Conservation (phyloP, 2,113 vertebrate species). For the Myotis lucifugus region DNA sequence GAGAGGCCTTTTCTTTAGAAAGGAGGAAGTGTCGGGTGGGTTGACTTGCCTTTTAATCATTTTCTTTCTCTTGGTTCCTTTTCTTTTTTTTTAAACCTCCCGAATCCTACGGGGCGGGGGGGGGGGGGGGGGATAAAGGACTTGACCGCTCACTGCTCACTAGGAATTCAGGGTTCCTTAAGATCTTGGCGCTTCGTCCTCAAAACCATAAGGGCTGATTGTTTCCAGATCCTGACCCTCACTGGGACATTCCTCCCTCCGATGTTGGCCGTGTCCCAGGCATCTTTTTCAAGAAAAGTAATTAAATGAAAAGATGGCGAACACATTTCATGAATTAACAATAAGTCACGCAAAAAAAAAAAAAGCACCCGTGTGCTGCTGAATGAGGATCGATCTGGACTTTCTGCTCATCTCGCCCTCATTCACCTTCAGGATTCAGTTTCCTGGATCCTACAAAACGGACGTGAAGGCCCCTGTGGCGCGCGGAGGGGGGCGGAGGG, state of each 20-base stretch:
- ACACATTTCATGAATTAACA: background rate
- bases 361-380: background rate
- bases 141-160: background rate
- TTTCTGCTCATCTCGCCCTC: background rate
- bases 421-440: background rate
- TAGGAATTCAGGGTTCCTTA: conserved; percentile 14
- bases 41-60: background rate
- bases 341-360: background rate
- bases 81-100: background rate
- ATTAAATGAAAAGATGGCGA: conserved; percentile 3
- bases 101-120: background rate
- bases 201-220: background rate
- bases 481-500: too few relatives aligned
- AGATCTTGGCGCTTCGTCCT: background rate
- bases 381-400: background rate
- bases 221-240: conserved; percentile 7
- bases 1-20: background rate
- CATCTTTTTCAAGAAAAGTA: conserved; percentile 63
- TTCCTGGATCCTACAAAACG: background rate
- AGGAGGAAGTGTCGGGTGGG: background rate
- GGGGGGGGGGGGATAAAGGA: background rate
- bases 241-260: background rate
- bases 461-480: fast-evolving
- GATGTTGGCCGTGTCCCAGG: background rate
- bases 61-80: background rate